Conservation (phyloP, 1,140 invertebrate genomes). For the Drosophila kohkoa region DNA sequence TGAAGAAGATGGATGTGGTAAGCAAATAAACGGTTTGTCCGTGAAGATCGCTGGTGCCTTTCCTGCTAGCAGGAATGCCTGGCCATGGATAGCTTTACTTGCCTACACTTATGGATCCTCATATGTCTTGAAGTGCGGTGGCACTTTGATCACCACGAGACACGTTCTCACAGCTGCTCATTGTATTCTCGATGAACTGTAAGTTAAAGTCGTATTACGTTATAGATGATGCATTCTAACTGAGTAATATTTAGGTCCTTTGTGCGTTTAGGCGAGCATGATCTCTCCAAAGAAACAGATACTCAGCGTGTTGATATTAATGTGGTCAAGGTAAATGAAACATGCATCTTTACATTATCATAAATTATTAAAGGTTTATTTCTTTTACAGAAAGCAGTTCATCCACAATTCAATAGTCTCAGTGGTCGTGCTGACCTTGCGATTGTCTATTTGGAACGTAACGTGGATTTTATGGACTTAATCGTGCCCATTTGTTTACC, state of each 20-base stretch:
- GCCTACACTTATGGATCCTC: not conserved
- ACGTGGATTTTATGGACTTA: constrained; percentile 61
- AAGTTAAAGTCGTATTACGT: not conserved
- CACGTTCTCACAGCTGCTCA: constrained; percentile 3
- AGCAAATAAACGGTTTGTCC: not conserved
- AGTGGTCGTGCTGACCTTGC: constrained; percentile 78
- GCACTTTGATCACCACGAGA: not conserved
- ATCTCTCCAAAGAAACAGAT: not conserved
- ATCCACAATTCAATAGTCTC: too few species aligned
- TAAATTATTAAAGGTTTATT: too few species aligned
- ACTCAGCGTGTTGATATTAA: not conserved
- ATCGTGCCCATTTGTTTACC: constrained; percentile 75
- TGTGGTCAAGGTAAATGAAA: not conserved
- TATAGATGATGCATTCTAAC: not conserved
- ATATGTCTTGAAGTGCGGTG: not conserved
- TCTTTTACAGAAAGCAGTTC: too few species aligned
- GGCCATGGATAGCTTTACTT: constrained; percentile 5
- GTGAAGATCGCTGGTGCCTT: not conserved
- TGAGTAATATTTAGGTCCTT: not conserved
- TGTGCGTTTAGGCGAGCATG: constrained; percentile 7
- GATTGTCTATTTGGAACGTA: constrained; percentile 64
- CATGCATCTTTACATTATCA: too few species aligned
- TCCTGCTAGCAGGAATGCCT: not conserved
- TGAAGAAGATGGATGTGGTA: not conserved
- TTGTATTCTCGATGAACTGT: not conserved